These are phyloP conservation scores for Pantherophis alleghaniensis DNA, from an alignment of 2,797 vertebrate genomes.

Conservation along the genomic window DNA sequence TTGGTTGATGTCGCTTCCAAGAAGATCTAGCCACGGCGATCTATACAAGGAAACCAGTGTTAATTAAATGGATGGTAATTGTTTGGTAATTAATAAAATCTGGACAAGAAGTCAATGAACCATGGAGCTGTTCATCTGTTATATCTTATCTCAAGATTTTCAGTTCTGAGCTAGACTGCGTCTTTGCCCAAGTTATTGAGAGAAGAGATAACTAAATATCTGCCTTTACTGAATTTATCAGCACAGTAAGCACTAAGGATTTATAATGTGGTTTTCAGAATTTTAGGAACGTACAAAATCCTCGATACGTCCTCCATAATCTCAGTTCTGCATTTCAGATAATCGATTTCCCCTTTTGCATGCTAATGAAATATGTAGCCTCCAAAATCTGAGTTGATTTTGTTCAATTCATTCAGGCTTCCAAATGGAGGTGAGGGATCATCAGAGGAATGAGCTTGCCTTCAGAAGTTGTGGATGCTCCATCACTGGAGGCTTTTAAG, in stretches of 20 bases:
- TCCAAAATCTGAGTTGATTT: background rate
- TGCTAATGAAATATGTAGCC: background rate
- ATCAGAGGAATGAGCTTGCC: background rate
- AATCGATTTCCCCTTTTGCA: background rate
- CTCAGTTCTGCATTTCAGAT: background rate
- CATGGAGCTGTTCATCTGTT: conserved; percentile 23
- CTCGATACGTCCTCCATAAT: background rate
- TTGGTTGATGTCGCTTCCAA: background rate
- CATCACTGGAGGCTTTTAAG: background rate
- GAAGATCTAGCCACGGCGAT: background rate
- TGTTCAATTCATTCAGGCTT: background rate
- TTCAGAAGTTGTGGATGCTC: background rate
- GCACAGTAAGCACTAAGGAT: background rate
- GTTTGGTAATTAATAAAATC: conserved; percentile 29
- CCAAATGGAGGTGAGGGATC: background rate
- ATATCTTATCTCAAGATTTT: conserved; percentile 39
- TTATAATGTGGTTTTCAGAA: background rate
- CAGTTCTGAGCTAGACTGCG: conserved; percentile 17
- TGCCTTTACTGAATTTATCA: background rate
- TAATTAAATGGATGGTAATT: conserved; percentile 34
- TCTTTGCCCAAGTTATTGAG: background rate
- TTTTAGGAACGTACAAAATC: background rate
- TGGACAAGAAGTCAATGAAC: conserved; percentile 41
- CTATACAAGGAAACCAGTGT: background rate
- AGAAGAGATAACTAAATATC: background rate